These are phyloP conservation scores for Pseudopodoces humilis DNA, from an alignment of 2,113 vertebrate genomes.

Conservation along the genomic window DNA sequence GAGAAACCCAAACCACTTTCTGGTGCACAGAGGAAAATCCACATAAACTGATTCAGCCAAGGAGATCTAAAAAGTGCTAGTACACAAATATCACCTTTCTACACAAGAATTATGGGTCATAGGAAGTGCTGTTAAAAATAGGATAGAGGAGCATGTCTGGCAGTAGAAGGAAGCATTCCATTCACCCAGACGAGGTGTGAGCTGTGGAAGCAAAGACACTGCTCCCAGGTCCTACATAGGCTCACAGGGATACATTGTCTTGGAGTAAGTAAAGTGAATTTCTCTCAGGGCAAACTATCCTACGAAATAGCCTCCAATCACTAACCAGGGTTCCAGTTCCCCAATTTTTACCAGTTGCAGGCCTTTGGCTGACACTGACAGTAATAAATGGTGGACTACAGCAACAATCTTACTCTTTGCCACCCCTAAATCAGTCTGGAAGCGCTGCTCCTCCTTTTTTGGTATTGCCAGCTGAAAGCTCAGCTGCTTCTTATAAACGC, in stretches of 20 bases:
- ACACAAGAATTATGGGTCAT: neutral
- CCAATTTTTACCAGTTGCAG: neutral
- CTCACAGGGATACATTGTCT: rapidly evolving
- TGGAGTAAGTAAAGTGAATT: rapidly evolving
- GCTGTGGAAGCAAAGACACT: neutral
- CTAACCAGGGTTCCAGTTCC: rapidly evolving
- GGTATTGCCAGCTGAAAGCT: neutral
- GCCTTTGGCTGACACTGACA: neutral
- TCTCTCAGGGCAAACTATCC: neutral
- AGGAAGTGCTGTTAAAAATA: neutral
- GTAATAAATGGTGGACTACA: neutral
- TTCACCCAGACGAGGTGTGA: rapidly evolving
- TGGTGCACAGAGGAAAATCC: neutral
- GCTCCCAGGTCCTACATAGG: rapidly evolving
- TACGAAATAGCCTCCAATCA: neutral
- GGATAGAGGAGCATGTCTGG: rapidly evolving
- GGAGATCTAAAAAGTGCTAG: neutral
- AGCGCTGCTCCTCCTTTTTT: rapidly evolving
- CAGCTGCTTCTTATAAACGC: neutral
- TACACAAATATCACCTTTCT: neutral
- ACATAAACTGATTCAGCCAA: neutral
- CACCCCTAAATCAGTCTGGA: rapidly evolving
- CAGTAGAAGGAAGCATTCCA: neutral
- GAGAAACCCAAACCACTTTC: neutral
- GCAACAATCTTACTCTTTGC: neutral